Conservation (phyloP, 2,888 invertebrate genomes). For the Metopia argyrocephala region DNA sequence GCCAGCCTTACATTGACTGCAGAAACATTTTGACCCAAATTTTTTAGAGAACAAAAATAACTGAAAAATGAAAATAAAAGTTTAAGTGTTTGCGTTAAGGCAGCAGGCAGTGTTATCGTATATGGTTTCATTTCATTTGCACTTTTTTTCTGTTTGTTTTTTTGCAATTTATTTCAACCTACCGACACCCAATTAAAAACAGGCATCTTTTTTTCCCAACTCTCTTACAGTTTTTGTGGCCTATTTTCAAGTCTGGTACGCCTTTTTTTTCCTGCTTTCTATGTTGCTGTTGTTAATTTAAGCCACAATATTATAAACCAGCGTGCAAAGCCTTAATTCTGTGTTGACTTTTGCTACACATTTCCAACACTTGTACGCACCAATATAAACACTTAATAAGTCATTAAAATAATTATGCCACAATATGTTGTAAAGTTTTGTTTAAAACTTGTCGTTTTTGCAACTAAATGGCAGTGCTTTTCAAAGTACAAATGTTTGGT, state of each 20-base stretch:
- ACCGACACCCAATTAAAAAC: constrained; percentile 47
- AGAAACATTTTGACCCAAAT: constrained; percentile 32
- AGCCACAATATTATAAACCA: not conserved
- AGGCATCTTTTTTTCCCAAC: constrained; percentile 2
- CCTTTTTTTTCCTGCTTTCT: not conserved
- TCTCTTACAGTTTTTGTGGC: constrained; percentile 2
- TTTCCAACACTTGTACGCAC: not conserved
- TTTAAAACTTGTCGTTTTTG: not conserved
- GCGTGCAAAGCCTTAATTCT: not conserved
- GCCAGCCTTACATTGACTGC: too few species aligned
- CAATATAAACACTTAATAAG: constrained; percentile 56
- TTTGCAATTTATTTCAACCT: constrained; percentile 23
- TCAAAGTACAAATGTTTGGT: too few species aligned
- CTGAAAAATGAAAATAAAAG: constrained; percentile 51
- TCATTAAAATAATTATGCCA: constrained; percentile 56
- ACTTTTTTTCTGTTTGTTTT: not conserved
- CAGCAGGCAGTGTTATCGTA: too few species aligned
- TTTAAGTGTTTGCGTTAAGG: constrained; percentile 49
- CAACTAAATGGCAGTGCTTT: not conserved
- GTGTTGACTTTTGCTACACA: not conserved
- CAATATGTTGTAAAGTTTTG: constrained; percentile 22
- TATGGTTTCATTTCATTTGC: not conserved
- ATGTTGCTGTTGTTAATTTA: constrained; percentile 1
- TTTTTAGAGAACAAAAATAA: constrained; percentile 5
- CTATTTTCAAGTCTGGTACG: not conserved